Evolutionary conservation across 2,113 vertebrate genomes (phyloP), one percentile per base, ranked within the genome.

Genomic region (Nerophis ophidion): DNA sequence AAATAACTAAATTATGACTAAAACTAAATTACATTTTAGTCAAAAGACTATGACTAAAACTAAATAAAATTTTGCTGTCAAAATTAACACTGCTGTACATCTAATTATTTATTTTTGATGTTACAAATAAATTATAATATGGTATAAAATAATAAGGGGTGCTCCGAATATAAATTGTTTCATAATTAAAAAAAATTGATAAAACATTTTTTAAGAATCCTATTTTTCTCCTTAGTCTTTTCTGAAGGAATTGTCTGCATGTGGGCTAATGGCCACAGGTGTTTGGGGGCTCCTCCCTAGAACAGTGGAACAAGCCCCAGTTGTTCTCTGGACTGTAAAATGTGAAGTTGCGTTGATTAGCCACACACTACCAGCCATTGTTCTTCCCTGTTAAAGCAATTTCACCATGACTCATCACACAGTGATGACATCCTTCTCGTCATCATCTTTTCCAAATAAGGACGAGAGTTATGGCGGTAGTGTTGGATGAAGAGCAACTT

Each of bases 241-340:
- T 77, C 71, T 61, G 75, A 68, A 79, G 50, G 70, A 72, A 65
- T 85, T 87, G 82, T 89, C 84, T 82, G 74, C 75, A 61, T 69
- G n/a, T 52, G 59, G 70, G 71, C 75, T 76, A 84, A 88, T 83
- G 76, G 73, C 65, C 78, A 82, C 86, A 86, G 84, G 84, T 89
- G 88, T 76, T 61, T 66, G 64, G 66, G 70, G 71, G 65, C 74
- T 65, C 49, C 71, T 71, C 66, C 71, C 60, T 74, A 66, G 71
- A 76, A 76, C 60, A 69, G 57, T 60, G 56, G 81, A 67, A 80
- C 72, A 56, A 56, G 81, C 70, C 75, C 76, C 79, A 84, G 74
- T 81, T 83, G 79, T 64, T 79, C 72, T 75, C 55, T 57, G 64
- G 59, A 63, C 59, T 50, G 54, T 54, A 47, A 79, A 75, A 74